Evolutionary conservation across 2,797 vertebrate species (phyloP).

Genomic region (Mus caroli): DNA sequence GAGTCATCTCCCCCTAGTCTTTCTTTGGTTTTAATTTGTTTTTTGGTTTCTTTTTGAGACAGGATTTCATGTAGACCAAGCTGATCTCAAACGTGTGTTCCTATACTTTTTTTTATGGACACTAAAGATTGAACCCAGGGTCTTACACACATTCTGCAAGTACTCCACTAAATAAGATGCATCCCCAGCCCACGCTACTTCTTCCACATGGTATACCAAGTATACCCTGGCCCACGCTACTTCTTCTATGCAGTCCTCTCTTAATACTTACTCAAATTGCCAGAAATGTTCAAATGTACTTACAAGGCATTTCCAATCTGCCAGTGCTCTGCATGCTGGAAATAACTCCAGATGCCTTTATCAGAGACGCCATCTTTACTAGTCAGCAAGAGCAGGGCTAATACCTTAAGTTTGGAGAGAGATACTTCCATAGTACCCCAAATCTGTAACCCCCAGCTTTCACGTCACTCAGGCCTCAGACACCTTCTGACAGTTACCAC

Average conservation of each 20-base stretch:
- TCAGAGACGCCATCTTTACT: neutral
- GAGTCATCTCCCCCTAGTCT: neutral
- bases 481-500: neutral
- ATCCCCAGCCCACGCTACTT: neutral
- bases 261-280: neutral
- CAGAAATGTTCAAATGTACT: neutral
- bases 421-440: neutral
- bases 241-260: neutral
- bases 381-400: neutral
- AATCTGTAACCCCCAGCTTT: neutral
- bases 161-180: neutral
- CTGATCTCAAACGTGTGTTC: neutral
- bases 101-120: too few relatives aligned
- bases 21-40: neutral
- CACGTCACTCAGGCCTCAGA: neutral
- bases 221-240: too few relatives aligned
- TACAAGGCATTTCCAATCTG: neutral
- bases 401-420: neutral
- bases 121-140: neutral
- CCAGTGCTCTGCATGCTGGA: neutral
- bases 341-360: conserved; percentile 13
- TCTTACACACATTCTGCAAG: neutral
- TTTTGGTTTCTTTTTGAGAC: neutral
- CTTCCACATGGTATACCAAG: neutral
- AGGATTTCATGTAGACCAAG: neutral